phyloP scores from a whole-genome alignment of 2,113 vertebrate genomes.

The Illadopsis cleaveri region DNA sequence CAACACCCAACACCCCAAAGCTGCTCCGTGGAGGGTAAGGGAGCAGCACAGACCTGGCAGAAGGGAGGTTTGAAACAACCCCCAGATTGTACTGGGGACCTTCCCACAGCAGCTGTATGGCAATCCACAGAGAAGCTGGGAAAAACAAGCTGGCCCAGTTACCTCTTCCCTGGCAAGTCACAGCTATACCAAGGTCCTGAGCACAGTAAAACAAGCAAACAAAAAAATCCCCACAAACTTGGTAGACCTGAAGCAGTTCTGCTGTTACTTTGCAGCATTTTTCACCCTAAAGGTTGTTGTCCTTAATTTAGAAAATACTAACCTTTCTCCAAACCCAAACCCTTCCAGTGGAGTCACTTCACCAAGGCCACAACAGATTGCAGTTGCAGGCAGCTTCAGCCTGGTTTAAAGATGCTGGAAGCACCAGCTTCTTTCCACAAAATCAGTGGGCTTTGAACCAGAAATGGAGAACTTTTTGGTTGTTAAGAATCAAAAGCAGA shows the following conservation, averaged over 20 bases:
- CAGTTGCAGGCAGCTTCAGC: neutral
- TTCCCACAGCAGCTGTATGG: conserved; percentile 3
- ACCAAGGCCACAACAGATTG: neutral
- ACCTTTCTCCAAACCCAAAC: neutral
- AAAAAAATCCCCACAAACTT: rapidly evolving
- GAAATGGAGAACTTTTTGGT: neutral
- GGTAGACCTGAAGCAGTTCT: neutral
- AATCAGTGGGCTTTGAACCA: neutral
- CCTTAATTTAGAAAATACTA: neutral
- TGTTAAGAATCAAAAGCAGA: neutral
- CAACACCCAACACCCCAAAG: neutral
- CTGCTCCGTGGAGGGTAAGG: rapidly evolving
- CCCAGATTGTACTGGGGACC: neutral
- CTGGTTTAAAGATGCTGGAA: neutral
- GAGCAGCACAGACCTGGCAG: neutral
- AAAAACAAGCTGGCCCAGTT: neutral
- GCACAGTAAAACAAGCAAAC: neutral
- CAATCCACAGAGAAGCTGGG: neutral
- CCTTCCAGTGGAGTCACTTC: neutral
- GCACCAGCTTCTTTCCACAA: neutral
- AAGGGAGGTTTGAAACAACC: neutral
- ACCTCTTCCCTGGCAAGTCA: neutral
- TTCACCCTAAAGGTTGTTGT: neutral
- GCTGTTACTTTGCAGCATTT: neutral
- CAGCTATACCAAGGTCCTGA: neutral